Evolutionary conservation across 2,797 vertebrate species (phyloP).

Genomic region (Tamandua tetradactyla): DNA sequence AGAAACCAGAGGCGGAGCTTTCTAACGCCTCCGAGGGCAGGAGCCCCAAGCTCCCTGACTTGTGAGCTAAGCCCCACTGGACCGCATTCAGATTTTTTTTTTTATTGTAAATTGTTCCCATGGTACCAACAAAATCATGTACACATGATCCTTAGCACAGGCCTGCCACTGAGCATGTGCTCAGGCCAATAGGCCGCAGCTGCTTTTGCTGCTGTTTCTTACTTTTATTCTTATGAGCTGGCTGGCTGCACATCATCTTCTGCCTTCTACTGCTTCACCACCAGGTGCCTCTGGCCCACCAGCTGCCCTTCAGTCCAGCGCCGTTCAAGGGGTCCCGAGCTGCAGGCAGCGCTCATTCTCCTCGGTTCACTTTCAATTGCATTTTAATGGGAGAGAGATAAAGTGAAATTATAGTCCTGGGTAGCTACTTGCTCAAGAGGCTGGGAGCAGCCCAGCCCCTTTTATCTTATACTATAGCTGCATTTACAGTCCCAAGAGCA

Average conservation of each 20-base stretch:
- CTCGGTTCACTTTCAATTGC: conserved; percentile 53
- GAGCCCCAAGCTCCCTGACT: not conserved
- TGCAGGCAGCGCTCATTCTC: conserved; percentile 1
- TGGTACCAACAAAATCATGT: fast-evolving
- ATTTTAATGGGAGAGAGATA: conserved; percentile 66
- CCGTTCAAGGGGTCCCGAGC: not conserved
- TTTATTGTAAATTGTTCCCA: not conserved
- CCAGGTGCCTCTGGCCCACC: not conserved
- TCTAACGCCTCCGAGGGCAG: not conserved
- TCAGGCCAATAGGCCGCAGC: fast-evolving
- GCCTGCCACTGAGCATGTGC: fast-evolving
- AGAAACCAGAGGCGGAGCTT: not conserved
- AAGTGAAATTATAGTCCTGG: conserved; percentile 62
- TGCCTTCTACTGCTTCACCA: not conserved
- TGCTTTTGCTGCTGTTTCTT: not conserved
- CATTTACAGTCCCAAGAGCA: conserved; percentile 54
- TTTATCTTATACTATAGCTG: not conserved
- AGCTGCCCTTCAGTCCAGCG: not conserved
- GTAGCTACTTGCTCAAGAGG: conserved; percentile 52
- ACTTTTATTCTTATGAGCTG: not conserved
- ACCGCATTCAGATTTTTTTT: not conserved
- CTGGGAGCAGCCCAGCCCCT: conserved; percentile 4
- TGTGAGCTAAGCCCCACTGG: not conserved
- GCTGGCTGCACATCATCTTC: not conserved
- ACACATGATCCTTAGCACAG: fast-evolving